These are phyloP conservation scores for Margarornis squamiger DNA, from an alignment of 2,797 vertebrate genomes.

Conservation along the genomic window DNA sequence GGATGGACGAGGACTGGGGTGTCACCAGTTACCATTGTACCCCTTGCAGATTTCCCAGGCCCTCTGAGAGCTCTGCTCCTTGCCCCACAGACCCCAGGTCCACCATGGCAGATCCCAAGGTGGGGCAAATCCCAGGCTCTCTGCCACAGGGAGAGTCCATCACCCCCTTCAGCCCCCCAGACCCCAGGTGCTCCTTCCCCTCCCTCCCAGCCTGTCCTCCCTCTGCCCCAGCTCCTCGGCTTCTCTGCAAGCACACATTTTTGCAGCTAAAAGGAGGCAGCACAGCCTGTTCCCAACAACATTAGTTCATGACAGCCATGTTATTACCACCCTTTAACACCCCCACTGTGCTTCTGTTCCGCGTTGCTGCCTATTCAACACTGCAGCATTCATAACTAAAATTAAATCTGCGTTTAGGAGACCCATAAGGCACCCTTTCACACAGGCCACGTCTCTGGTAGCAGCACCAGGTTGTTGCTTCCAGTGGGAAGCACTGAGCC, in stretches of 20 bases:
- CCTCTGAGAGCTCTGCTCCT: background rate
- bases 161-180: background rate
- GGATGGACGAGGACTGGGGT: background rate
- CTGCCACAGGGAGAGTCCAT: background rate
- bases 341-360: conserved; percentile 66
- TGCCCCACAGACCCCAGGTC: background rate
- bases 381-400: conserved; percentile 17
- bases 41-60: background rate
- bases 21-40: background rate
- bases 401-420: conserved; percentile 1
- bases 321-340: conserved; percentile 65
- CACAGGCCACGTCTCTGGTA: accelerated
- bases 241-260: background rate
- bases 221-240: background rate
- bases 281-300: conserved; percentile 57
- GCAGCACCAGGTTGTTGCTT: background rate
- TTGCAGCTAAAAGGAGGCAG: conserved; percentile 2
- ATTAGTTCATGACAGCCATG: conserved; percentile 62
- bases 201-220: background rate
- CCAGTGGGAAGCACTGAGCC: background rate
- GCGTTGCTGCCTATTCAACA: conserved; percentile 6
- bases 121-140: background rate
- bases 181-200: background rate
- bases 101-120: accelerated
- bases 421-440: background rate